Evolutionary conservation across 64 coral and sea anemone species (phyloP), one percentile per base, ranked within the genome.

Genomic region (Stichodactyla helianthus): DNA sequence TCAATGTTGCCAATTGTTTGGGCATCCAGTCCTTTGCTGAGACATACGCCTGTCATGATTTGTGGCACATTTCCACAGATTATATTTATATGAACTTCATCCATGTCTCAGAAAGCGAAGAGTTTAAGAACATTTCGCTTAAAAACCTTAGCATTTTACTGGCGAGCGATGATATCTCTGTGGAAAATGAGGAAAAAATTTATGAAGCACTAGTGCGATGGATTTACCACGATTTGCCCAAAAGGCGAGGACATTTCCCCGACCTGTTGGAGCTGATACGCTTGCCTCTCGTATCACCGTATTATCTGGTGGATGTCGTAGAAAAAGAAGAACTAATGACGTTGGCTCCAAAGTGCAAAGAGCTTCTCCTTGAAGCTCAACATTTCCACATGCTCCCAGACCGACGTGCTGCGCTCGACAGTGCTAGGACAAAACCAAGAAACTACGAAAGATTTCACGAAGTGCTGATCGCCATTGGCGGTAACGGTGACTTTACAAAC

Each of bases 371-470:
- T 50, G 97, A 99, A 88, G 97, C 97, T n/a, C 97, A 99, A 76
- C 93, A 95, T 81, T 99, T 92, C 87, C 97, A 99, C 54, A 95
- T 99, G 97, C 89, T 99, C 63, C 97, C 97, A 59, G 97, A 99
- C 77, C 82, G 97, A 67, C 88, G 97, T 6, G 82, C 91, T 23
- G 83, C 89, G 28, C 82, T 99, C 27, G 93, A 95, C 58, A 95
- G 76, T 54, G 53, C 86, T 5, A 89, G 93, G 55, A 99, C 93
- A 6, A 92, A 65, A 51, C 93, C 97, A 8, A 84, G 97, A 14
- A 94, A 99, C 59, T 99, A 99, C 18, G 97, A 99, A 92, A 83
- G 91, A 27, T 95, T 99, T 80, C 93, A 99, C 74, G 97, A 99
- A 60, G 92, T 94, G 54, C 82, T 99, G 13, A 93, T 99, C 51